A percentile compares a stretch with the other conserved stretches of the same genome.
Conservation (phyloP, 53 echinoderm and acorn worm species). For the Echinometra lucunter region DNA sequence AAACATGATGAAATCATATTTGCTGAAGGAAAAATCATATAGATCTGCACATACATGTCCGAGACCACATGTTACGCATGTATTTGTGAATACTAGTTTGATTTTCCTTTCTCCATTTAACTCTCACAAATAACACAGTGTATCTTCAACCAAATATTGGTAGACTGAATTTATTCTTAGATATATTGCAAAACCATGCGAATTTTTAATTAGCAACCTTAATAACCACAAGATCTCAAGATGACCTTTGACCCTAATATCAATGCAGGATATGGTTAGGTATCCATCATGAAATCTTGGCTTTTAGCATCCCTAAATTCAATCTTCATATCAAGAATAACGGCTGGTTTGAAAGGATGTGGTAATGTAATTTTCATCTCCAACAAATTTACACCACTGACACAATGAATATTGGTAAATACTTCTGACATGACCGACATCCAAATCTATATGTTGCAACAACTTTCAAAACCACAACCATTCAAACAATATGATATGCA, state of each 20-base stretch:
- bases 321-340: slow-evolving; percentile 2
- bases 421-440: not conserved
- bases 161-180: not conserved
- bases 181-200: not conserved
- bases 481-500: not conserved
- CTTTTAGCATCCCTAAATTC: not conserved
- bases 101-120: not conserved
- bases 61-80: not conserved
- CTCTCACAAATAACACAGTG: too few relatives aligned
- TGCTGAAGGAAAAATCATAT: not conserved
- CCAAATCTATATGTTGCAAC: not conserved
- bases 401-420: not conserved
- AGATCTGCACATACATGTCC: not conserved
- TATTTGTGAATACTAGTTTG: not conserved
- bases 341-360: not conserved
- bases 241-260: not conserved
- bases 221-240: not conserved
- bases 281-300: not conserved
- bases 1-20: not conserved
- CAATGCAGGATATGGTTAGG: slow-evolving; percentile 14
- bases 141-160: not conserved
- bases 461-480: not conserved
- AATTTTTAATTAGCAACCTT: not conserved
- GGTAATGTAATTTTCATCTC: not conserved
- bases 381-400: too few relatives aligned